Evolutionary conservation across 2,797 vertebrate species (phyloP).

Genomic region (Pristis pectinata): DNA sequence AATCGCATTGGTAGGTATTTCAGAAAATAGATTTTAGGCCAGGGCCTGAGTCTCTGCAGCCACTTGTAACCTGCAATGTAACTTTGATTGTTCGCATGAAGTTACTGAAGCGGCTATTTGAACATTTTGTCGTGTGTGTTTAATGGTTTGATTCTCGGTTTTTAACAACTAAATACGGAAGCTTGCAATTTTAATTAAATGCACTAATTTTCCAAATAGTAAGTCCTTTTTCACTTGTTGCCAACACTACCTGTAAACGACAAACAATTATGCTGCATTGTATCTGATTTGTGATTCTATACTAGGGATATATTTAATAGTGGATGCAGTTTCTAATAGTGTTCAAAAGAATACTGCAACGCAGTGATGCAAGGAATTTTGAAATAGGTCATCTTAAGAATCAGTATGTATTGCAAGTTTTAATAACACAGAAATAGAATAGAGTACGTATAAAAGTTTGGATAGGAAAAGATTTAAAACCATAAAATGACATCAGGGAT

Average conservation of each 20-base stretch:
- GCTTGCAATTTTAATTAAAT: background rate
- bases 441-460: background rate
- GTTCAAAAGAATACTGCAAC: background rate
- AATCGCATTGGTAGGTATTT: background rate
- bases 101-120: background rate
- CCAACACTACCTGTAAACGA: background rate
- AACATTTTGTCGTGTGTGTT: no score
- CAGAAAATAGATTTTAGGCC: constrained; percentile 60
- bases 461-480: background rate
- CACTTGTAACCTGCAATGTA: constrained; percentile 25
- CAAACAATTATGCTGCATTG: background rate
- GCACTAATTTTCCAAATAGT: background rate
- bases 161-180: background rate
- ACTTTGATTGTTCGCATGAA: constrained; percentile 21
- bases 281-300: background rate
- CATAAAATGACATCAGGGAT: background rate
- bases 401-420: background rate
- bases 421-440: background rate
- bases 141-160: background rate
- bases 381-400: background rate
- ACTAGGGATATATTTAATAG: no score
- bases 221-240: background rate
- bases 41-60: no score
- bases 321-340: no score
- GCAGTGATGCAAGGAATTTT: background rate